These are phyloP conservation scores for Serilophus lunatus DNA, from an alignment of 2,113 vertebrate species.

Conservation along the genomic window DNA sequence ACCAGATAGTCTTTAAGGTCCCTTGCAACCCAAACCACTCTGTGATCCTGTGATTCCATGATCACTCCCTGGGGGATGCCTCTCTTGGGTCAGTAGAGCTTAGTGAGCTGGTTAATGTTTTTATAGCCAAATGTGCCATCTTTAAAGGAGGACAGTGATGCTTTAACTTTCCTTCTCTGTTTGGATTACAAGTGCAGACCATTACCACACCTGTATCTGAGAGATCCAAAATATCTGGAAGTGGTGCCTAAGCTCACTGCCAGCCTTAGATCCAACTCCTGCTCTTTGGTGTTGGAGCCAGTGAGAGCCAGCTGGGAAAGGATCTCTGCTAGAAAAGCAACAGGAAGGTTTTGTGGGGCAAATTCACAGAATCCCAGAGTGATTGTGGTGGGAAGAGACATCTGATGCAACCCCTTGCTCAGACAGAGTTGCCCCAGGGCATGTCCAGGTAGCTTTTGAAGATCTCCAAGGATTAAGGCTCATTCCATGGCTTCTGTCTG, in stretches of 20 bases:
- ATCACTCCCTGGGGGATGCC: not conserved
- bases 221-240: not conserved
- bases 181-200: not conserved
- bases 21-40: not conserved
- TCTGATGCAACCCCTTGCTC: not conserved
- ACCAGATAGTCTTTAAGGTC: not conserved
- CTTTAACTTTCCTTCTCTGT: not conserved
- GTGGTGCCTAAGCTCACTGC: not conserved
- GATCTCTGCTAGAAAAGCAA: no score
- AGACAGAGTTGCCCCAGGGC: not conserved
- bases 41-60: no score
- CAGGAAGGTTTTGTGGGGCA: not conserved
- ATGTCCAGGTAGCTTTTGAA: not conserved
- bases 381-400: not conserved
- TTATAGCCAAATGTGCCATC: not conserved
- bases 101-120: not conserved
- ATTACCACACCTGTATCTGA: not conserved
- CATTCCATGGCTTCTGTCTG: not conserved
- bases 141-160: not conserved
- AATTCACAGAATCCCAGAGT: not conserved
- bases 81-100: not conserved
- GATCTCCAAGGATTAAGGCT: not conserved
- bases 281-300: not conserved
- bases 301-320: not conserved
- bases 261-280: not conserved